These are phyloP conservation scores for Gobio occitaniae DNA, from an alignment of 2,797 vertebrate genomes.

Conservation along the genomic window DNA sequence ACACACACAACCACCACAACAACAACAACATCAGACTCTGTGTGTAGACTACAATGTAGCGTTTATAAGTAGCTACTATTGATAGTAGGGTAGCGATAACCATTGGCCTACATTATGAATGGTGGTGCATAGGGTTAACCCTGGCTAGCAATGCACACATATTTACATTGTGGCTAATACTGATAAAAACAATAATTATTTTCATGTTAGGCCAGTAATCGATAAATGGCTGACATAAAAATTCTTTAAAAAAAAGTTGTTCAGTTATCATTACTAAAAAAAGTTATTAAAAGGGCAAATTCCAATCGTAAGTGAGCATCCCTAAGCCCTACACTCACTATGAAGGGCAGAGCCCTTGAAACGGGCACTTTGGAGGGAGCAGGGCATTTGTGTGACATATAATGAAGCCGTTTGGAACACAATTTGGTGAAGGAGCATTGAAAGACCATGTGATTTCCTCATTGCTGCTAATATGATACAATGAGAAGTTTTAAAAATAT, in stretches of 20 bases:
- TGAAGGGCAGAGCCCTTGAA: too few species aligned
- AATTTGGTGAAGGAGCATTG: too few species aligned
- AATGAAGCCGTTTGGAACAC: too few species aligned
- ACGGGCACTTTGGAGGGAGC: too few species aligned
- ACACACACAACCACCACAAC: neutral
- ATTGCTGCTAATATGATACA: too few species aligned
- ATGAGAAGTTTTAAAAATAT: too few species aligned
- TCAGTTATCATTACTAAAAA: neutral
- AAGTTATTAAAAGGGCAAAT: neutral
- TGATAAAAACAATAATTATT: neutral
- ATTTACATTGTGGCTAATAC: neutral
- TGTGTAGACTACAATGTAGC: neutral
- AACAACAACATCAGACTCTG: neutral
- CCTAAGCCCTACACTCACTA: neutral
- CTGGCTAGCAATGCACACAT: neutral
- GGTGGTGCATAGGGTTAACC: neutral
- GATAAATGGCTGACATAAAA: neutral
- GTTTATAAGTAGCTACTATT: neutral
- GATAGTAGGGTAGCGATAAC: neutral
- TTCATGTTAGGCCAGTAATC: neutral
- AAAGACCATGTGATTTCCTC: too few species aligned
- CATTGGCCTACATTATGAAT: neutral
- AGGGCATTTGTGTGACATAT: too few species aligned
- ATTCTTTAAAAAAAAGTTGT: neutral
- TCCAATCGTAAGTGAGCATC: neutral